phyloP scores from a whole-genome alignment of 2,113 vertebrate genomes.

The Lipotes vexillifer region DNA sequence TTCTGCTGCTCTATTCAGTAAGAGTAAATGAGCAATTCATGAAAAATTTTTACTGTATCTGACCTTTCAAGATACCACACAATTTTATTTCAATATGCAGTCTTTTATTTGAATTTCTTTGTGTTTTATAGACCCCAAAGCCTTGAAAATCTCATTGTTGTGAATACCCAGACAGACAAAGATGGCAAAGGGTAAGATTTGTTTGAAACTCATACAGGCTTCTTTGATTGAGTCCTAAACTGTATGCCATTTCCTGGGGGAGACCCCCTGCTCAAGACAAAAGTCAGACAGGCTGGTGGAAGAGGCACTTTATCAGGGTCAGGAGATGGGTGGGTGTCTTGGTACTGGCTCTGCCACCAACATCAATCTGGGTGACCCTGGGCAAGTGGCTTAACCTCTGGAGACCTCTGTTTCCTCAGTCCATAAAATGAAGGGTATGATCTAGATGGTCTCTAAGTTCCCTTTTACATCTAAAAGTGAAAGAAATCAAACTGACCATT shows the following conservation, averaged over 20 bases:
- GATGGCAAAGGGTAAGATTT: slow-evolving; percentile 53
- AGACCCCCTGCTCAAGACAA: not conserved
- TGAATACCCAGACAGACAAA: slow-evolving; percentile 42
- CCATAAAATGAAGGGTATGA: not conserved
- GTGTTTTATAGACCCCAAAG: slow-evolving; percentile 65
- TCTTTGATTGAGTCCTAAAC: not conserved
- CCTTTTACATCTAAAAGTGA: not conserved
- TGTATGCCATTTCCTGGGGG: not conserved
- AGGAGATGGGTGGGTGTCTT: not conserved
- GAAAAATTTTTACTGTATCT: slow-evolving; percentile 54
- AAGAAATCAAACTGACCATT: not conserved
- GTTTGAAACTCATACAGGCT: not conserved
- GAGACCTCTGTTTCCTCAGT: not conserved
- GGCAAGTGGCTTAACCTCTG: not conserved
- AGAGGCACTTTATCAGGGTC: not conserved
- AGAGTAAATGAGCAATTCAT: slow-evolving; percentile 58
- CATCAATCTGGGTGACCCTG: not conserved
- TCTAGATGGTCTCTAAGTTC: not conserved
- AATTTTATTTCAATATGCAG: slow-evolving; percentile 17
- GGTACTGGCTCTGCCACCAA: not conserved
- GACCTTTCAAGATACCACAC: slow-evolving; percentile 39
- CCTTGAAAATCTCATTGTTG: slow-evolving; percentile 61
- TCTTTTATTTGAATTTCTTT: slow-evolving; percentile 45
- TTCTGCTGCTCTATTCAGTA: slow-evolving; percentile 40
- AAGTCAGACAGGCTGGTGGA: not conserved